These are phyloP conservation scores for Loxodonta africana DNA, from an alignment of 2,113 vertebrate genomes.

Conservation along the genomic window DNA sequence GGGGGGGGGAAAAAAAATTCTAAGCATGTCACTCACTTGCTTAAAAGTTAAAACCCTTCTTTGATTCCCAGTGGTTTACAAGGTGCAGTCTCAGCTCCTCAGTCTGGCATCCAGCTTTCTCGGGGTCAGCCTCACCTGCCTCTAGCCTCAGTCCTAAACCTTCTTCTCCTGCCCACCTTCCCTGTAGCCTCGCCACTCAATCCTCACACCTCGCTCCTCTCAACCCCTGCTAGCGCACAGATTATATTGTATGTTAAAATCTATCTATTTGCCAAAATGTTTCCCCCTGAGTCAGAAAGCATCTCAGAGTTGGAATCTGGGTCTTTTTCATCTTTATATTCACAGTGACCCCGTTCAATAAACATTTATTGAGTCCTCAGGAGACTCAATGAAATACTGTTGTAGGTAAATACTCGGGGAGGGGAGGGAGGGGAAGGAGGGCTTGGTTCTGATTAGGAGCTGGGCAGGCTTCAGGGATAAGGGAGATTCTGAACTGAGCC, in stretches of 20 bases:
- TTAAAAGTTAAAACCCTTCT: not conserved
- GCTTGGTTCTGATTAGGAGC: not conserved
- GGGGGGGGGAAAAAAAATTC: not conserved
- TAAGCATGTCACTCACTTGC: not conserved
- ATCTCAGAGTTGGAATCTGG: not conserved
- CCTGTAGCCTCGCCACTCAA: not conserved
- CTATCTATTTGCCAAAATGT: not conserved
- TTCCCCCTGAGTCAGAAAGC: not conserved
- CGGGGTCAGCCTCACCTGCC: not conserved
- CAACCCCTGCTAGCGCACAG: not conserved
- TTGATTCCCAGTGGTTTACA: not conserved
- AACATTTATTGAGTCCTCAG: not conserved
- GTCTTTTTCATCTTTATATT: slow-evolving; percentile 25
- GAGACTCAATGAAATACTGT: not conserved
- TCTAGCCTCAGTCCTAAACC: not conserved
- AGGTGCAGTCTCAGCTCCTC: not conserved
- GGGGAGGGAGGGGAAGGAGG: not conserved
- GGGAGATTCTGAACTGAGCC: not conserved
- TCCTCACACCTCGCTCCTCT: not conserved
- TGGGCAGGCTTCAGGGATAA: not conserved
- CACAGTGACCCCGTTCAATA: not conserved
- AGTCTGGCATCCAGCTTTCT: not conserved
- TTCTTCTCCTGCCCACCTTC: not conserved
- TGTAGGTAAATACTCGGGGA: not conserved
- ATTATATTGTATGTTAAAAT: not conserved